These are phyloP conservation scores for Oscheius myriophilus DNA, from an alignment of 2,888 invertebrate species.

Conservation along the genomic window DNA sequence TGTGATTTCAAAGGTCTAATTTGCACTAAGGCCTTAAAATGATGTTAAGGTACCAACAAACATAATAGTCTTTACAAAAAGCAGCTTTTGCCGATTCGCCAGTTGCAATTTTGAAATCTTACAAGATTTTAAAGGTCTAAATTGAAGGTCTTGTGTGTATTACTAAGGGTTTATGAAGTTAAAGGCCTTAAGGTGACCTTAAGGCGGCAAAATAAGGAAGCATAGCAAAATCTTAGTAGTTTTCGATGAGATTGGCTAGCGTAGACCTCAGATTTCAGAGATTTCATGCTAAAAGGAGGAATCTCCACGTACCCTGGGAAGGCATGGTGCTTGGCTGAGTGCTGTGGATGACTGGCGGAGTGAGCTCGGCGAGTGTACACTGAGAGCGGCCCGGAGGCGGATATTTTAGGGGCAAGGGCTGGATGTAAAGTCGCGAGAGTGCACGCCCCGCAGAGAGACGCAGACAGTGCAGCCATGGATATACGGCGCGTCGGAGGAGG, in stretches of 20 bases:
- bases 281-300: neutral
- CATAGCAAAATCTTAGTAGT: too few relatives aligned
- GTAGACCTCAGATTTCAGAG: neutral
- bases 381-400: constrained; percentile 27
- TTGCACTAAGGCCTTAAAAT: too few relatives aligned
- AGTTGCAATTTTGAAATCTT: too few relatives aligned
- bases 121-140: neutral
- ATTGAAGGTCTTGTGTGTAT: neutral
- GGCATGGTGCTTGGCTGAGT: constrained; percentile 28
- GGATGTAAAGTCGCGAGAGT: constrained; percentile 33
- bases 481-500: constrained; percentile 4
- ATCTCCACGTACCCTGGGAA: constrained; percentile 30
- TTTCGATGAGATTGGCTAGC: too few relatives aligned
- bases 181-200: neutral
- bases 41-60: too few relatives aligned
- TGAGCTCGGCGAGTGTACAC: constrained; percentile 25
- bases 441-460: neutral
- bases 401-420: constrained; percentile 29
- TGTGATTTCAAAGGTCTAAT: too few relatives aligned
- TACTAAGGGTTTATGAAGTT: too few relatives aligned
- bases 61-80: too few relatives aligned
- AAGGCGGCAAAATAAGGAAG: too few relatives aligned
- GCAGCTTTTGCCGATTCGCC: too few relatives aligned
- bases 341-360: constrained; percentile 27
- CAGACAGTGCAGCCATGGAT: neutral